These are phyloP conservation scores for Gymnocephalus cernua DNA, from an alignment of 2,113 vertebrate genomes.

Conservation along the genomic window DNA sequence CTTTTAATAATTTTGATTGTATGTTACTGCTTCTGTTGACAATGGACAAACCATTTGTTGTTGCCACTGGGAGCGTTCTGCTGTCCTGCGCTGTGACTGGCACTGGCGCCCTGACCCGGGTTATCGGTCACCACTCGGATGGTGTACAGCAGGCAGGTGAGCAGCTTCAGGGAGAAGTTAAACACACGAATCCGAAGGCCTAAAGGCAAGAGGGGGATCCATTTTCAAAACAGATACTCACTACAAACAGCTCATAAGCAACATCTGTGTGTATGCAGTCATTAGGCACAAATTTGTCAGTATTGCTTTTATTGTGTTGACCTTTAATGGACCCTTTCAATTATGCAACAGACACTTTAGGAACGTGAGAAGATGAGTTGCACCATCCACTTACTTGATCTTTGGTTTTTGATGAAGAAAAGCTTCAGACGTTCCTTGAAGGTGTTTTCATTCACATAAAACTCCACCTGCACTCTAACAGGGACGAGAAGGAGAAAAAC, in stretches of 20 bases:
- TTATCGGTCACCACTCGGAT: constrained; percentile 93
- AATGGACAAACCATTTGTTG: constrained; percentile 73
- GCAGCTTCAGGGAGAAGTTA: constrained; percentile 96
- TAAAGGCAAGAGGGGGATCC: constrained; percentile 48
- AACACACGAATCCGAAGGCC: constrained; percentile 96
- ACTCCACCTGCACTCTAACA: constrained; percentile 87
- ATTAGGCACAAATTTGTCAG: not conserved
- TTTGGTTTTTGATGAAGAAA: constrained; percentile 91
- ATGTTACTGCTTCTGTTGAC: not conserved
- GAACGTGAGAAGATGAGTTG: not conserved
- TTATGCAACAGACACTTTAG: not conserved
- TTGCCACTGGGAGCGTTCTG: constrained; percentile 55
- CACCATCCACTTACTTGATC: constrained; percentile 85
- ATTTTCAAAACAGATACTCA: not conserved
- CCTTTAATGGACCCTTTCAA: constrained; percentile 1
- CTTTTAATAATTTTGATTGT: not conserved
- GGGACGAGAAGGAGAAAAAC: constrained; percentile 19
- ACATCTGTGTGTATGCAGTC: not conserved
- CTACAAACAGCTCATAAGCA: not conserved
- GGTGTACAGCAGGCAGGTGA: constrained; percentile 96
- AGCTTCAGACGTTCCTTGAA: constrained; percentile 89
- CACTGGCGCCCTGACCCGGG: constrained; percentile 78
- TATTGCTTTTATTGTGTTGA: not conserved
- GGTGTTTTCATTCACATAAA: constrained; percentile 90
- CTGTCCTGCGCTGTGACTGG: constrained; percentile 48